Conservation (phyloP, 2,888 invertebrate species). For the Hypsopygia costalis region DNA sequence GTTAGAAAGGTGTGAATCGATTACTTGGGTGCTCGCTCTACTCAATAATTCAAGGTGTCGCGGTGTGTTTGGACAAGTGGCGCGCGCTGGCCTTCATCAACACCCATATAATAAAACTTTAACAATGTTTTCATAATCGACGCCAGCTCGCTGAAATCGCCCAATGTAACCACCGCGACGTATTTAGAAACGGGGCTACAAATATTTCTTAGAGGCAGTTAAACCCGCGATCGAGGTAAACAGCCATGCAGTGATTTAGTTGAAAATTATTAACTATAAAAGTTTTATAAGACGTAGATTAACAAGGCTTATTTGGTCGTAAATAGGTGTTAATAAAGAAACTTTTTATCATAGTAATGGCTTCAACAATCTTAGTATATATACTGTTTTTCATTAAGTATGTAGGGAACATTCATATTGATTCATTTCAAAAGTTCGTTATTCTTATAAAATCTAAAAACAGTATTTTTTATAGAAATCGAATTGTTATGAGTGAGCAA, state of each 20-base stretch:
- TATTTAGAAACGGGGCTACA: constrained; percentile 64
- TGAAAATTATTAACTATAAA: background rate
- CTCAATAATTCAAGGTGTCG: constrained; percentile 73
- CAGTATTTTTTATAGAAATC: no score
- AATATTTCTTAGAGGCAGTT: constrained; percentile 42
- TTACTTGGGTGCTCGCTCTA: constrained; percentile 55
- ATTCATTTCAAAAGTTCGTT: no score
- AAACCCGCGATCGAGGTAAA: constrained; percentile 36
- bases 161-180: constrained; percentile 40
- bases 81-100: constrained; percentile 68
- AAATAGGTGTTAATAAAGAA: background rate
- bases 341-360: no score
- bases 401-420: no score
- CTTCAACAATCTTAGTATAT: no score
- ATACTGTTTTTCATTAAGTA: no score
- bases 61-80: constrained; percentile 74
- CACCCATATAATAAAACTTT: constrained; percentile 74
- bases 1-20: constrained; percentile 70
- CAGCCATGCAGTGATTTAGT: constrained; percentile 11
- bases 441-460: no score
- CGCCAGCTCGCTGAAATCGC: constrained; percentile 46
- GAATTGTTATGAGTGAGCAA: no score
- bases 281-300: background rate
- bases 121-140: constrained; percentile 78
- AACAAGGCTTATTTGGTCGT: background rate